phyloP scores from a whole-genome alignment of 2,888 invertebrate genomes.

The Drosophila melanocephala region DNA sequence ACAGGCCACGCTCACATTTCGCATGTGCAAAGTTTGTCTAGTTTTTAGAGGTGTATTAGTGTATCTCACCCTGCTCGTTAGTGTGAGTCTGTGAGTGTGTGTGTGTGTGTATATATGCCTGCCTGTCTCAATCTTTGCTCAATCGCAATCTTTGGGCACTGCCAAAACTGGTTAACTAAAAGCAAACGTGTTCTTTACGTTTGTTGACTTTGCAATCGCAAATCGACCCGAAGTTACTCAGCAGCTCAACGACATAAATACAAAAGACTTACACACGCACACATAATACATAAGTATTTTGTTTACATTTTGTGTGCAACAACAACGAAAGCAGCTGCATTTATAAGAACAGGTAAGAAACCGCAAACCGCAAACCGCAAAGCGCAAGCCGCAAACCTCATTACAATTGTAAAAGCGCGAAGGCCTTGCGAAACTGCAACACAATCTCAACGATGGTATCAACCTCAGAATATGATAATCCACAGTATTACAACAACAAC shows the following conservation, averaged over 20 bases:
- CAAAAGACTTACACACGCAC: constrained; percentile 9
- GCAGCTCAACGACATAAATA: constrained; percentile 26
- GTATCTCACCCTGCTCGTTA: constrained; percentile 22
- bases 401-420: constrained; percentile 46
- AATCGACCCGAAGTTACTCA: constrained; percentile 63
- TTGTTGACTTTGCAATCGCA: constrained; percentile 75
- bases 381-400: constrained; percentile 11
- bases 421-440: constrained; percentile 46
- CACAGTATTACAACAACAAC: constrained; percentile 42
- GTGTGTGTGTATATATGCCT: constrained; percentile 21
- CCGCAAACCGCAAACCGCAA: constrained; percentile 9
- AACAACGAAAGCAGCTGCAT: constrained; percentile 38
- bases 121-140: constrained; percentile 76
- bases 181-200: constrained; percentile 76
- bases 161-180: constrained; percentile 76
- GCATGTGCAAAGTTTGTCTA: constrained; percentile 64
- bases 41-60: constrained; percentile 44
- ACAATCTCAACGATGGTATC: constrained; percentile 64
- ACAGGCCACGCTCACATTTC: constrained; percentile 54
- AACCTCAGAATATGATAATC: constrained; percentile 47
- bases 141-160: constrained; percentile 79
- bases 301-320: constrained; percentile 48
- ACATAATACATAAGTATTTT: constrained; percentile 44
- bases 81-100: constrained; percentile 2
- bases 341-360: constrained; percentile 59